phyloP scores from a whole-genome alignment of 2,888 invertebrate species.

The Pelosia muscerda region DNA sequence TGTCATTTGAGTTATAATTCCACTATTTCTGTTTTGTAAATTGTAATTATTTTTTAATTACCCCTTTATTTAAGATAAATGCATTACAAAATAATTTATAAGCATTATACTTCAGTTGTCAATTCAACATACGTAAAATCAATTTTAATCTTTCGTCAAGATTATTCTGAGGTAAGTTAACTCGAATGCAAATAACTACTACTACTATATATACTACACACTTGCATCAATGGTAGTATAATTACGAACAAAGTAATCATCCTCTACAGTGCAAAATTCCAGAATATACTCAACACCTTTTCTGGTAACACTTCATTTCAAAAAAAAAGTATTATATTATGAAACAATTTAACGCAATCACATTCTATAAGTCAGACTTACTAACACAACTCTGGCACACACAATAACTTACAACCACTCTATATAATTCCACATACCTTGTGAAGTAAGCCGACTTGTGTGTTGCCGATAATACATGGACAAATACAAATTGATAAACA shows the following conservation, averaged over 20 bases:
- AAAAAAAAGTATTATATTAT: neutral
- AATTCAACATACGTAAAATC: no score
- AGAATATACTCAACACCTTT: neutral
- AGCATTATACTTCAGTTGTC: no score
- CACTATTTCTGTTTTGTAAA: no score
- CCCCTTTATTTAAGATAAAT: no score
- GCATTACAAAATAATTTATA: no score
- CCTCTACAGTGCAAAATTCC: neutral
- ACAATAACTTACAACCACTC: conserved; percentile 54
- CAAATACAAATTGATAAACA: conserved; percentile 87
- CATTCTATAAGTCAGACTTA: neutral
- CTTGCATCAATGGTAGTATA: no score
- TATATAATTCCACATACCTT: conserved; percentile 63
- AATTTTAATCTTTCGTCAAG: no score
- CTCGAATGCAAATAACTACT: no score
- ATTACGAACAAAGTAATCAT: neutral
- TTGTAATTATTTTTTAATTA: no score
- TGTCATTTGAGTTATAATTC: no score
- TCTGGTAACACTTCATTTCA: neutral
- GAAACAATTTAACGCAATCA: neutral
- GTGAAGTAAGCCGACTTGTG: conserved; percentile 82
- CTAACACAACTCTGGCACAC: conserved; percentile 13
- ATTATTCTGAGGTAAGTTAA: no score
- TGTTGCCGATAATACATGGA: conserved; percentile 82
- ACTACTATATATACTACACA: no score